A percentile compares a stretch with the other conserved stretches of the same genome.
phyloP scores from a whole-genome alignment of 2,888 invertebrate species.

The Beris morrisii region DNA sequence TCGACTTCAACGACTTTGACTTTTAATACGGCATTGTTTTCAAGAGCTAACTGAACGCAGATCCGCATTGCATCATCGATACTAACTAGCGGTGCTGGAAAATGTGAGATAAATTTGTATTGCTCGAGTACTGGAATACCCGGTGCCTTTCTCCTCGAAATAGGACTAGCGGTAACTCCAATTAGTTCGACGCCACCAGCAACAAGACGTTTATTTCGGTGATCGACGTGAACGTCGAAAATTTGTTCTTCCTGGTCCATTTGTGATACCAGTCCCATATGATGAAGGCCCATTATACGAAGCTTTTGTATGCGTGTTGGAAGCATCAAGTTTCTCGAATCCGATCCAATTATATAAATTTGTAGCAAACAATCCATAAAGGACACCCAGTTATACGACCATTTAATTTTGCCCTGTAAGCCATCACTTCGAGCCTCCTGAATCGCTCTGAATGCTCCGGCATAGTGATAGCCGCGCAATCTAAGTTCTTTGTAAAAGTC shows the following conservation, averaged over 20 bases:
- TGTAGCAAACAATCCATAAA: slow-evolving; percentile 91
- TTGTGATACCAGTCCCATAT: slow-evolving; percentile 58
- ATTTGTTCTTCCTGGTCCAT: slow-evolving; percentile 48
- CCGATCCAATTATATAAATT: slow-evolving; percentile 70
- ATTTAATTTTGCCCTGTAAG: slow-evolving; percentile 56
- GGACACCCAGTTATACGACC: slow-evolving; percentile 84
- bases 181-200: slow-evolving; percentile 77
- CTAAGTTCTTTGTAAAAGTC: slow-evolving; percentile 73
- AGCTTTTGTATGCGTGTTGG: slow-evolving; percentile 75
- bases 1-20: slow-evolving; percentile 65
- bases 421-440: slow-evolving; percentile 51
- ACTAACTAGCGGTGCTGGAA: slow-evolving; percentile 44
- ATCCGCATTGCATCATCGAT: slow-evolving; percentile 61
- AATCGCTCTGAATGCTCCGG: slow-evolving; percentile 50
- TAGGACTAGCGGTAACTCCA: slow-evolving; percentile 75
- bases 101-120: slow-evolving; percentile 72
- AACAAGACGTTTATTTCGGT: slow-evolving; percentile 53
- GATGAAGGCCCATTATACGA: slow-evolving; percentile 67
- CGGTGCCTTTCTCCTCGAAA: slow-evolving; percentile 68
- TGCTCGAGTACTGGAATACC: slow-evolving; percentile 77
- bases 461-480: slow-evolving; percentile 70
- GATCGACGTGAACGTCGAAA: slow-evolving; percentile 50
- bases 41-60: slow-evolving; percentile 70
- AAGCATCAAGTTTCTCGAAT: slow-evolving; percentile 69
- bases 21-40: slow-evolving; percentile 68